A percentile compares a stretch with the other conserved stretches of the same genome.
Conservation (phyloP, 2,113 vertebrate species). For the Ictidomys tridecemlineatus region DNA sequence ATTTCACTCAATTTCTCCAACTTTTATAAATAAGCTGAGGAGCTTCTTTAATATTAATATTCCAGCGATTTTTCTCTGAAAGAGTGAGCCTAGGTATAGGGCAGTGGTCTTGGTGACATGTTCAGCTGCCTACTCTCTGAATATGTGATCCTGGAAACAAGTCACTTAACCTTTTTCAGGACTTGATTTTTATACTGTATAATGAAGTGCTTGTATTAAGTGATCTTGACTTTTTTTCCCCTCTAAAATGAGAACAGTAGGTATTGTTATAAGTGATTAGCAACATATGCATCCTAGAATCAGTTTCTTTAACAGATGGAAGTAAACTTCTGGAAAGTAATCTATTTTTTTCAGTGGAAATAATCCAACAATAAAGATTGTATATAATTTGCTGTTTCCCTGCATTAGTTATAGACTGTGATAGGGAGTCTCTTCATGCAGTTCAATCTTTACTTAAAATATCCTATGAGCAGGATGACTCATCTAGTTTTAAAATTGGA, state of each 20-base stretch:
- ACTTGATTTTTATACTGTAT: neutral
- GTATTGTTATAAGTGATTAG: constrained; percentile 9
- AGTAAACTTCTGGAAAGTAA: constrained; percentile 21
- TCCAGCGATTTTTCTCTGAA: neutral
- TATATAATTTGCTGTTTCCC: neutral
- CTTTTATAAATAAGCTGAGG: neutral
- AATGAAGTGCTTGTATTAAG: neutral
- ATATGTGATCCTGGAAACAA: neutral
- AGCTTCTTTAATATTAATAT: neutral
- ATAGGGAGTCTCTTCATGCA: neutral
- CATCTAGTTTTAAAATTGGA: constrained; percentile 64
- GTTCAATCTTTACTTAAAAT: constrained; percentile 54
- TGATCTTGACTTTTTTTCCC: neutral
- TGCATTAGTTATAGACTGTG: neutral
- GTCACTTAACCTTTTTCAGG: neutral
- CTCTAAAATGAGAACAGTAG: neutral
- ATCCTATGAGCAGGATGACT: neutral
- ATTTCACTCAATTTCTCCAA: neutral
- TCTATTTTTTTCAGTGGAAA: constrained; percentile 55
- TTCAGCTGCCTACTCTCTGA: neutral
- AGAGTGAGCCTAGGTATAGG: neutral
- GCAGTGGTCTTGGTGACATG: neutral
- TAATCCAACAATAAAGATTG: neutral
- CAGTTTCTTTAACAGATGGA: constrained; percentile 16
- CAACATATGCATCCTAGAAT: neutral